Percentiles rank a stretch among this genome's conserved stretches.
phyloP scores from a whole-genome alignment of 2,888 invertebrate species.

The Norana najaformis region DNA sequence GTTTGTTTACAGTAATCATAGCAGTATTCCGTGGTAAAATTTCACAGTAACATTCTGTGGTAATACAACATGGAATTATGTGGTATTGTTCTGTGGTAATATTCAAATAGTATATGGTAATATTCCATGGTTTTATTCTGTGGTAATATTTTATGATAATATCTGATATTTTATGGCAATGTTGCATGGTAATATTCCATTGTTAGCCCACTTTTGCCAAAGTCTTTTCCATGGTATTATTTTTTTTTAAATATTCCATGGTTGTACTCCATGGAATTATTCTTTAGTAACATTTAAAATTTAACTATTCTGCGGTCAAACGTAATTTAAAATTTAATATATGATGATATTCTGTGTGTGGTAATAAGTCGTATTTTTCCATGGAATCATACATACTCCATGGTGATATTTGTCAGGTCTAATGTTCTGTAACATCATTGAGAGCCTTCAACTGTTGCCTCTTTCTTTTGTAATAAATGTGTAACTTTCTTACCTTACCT shows the following conservation, averaged over 20 bases:
- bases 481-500: background rate
- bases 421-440: background rate
- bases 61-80: background rate
- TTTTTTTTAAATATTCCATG: background rate
- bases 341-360: background rate
- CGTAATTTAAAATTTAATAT: too few species aligned
- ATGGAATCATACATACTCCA: background rate
- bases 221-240: background rate
- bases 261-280: background rate
- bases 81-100: too few species aligned
- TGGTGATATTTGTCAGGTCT: background rate
- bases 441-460: background rate
- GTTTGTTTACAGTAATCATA: background rate
- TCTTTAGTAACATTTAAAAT: background rate
- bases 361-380: background rate
- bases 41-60: background rate
- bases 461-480: background rate
- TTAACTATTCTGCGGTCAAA: too few species aligned
- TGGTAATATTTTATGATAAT: background rate
- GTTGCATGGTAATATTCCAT: background rate
- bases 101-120: background rate
- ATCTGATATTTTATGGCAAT: background rate
- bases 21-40: background rate
- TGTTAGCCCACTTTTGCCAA: too few species aligned
- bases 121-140: background rate